phyloP scores from a whole-genome alignment of 1,140 invertebrate species.

The Sycobia sp. region DNA sequence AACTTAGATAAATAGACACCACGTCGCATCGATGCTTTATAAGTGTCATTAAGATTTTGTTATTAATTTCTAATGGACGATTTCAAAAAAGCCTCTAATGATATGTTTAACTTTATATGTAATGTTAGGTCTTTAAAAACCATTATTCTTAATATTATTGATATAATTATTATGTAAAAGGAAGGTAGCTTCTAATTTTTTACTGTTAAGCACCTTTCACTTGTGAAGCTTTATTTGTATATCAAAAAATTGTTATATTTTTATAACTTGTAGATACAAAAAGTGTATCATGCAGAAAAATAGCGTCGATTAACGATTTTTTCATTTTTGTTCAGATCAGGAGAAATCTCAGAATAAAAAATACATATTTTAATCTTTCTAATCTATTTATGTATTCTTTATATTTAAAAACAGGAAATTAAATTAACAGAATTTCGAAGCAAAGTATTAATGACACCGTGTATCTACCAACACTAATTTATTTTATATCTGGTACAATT shows the following conservation, averaged over 20 bases:
- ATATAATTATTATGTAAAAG: neutral
- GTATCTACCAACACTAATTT: neutral
- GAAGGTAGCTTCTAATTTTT: conserved; percentile 22
- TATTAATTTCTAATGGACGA: conserved; percentile 22
- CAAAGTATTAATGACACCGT: conserved; percentile 28
- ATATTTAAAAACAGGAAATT: neutral
- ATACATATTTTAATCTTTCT: neutral
- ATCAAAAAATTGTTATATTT: conserved; percentile 30
- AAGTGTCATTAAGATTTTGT: conserved; percentile 34
- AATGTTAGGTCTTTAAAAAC: conserved; percentile 13
- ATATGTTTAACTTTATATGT: conserved; percentile 22
- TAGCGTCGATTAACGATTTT: neutral
- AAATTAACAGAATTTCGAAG: neutral
- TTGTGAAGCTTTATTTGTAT: conserved; percentile 17
- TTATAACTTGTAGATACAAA: conserved; percentile 9
- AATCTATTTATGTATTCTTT: neutral
- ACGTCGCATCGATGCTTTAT: conserved; percentile 20
- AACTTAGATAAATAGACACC: conserved; percentile 5
- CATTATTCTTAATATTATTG: conserved; percentile 10
- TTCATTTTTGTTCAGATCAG: conserved; percentile 1
- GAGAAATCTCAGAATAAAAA: neutral
- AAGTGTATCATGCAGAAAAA: conserved; percentile 9
- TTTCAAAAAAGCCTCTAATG: conserved; percentile 7
- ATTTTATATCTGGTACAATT: conserved; percentile 23
- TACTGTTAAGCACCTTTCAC: conserved; percentile 5